Evolutionary conservation across 2,888 invertebrate genomes (phyloP).

Genomic region (Rhorus exstirpatorius): DNA sequence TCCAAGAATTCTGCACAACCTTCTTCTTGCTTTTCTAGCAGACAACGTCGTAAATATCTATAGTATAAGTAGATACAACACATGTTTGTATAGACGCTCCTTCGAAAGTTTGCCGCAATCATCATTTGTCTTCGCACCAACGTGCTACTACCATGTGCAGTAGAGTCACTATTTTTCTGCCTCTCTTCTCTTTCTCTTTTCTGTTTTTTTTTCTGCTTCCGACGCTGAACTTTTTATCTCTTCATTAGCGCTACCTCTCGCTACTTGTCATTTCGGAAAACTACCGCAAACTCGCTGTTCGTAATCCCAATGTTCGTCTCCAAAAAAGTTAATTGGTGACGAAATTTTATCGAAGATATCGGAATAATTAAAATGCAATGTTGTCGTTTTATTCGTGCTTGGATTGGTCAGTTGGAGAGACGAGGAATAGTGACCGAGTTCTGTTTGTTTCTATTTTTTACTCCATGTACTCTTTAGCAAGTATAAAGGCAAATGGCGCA

Average conservation of each 20-base stretch:
- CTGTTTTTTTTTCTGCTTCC: slow-evolving; percentile 2
- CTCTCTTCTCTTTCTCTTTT: slow-evolving; percentile 17
- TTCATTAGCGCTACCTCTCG: not conserved
- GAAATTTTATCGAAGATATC: no score
- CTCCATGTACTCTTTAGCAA: no score
- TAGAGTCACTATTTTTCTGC: slow-evolving; percentile 50
- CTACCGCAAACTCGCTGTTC: slow-evolving; percentile 37
- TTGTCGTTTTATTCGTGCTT: no score
- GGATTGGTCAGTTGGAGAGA: no score
- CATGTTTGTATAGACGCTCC: slow-evolving; percentile 44
- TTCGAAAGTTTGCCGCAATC: slow-evolving; percentile 76
- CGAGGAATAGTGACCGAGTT: no score
- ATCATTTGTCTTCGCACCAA: slow-evolving; percentile 76
- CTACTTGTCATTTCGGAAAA: slow-evolving; percentile 27
- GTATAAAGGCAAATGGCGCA: no score
- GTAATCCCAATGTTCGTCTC: slow-evolving; percentile 33
- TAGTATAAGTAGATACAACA: slow-evolving; percentile 24
- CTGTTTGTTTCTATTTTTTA: no score
- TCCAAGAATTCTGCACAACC: slow-evolving; percentile 18
- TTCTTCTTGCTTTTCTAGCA: slow-evolving; percentile 42
- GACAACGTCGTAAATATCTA: slow-evolving; percentile 36
- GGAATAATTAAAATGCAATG: no score
- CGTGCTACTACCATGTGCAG: slow-evolving; percentile 57
- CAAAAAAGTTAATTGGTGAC: slow-evolving; percentile 72
- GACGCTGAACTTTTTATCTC: not conserved